These are phyloP conservation scores for Scomberomorus guttatus DNA, from an alignment of 2,797 vertebrate species.

Conservation along the genomic window DNA sequence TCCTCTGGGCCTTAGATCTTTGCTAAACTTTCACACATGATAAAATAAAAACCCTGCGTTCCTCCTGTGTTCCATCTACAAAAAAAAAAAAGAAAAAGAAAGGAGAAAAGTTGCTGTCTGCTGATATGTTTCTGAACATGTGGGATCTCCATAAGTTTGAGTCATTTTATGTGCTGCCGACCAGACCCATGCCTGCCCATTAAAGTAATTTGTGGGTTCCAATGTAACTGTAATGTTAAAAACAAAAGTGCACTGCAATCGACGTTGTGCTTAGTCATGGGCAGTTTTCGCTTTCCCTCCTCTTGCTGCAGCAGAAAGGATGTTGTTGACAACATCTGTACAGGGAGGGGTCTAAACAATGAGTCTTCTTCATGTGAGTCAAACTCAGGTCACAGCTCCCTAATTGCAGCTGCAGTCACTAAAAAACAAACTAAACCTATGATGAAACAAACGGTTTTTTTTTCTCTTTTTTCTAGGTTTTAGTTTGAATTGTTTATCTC, in stretches of 20 bases:
- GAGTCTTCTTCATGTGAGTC: constrained; percentile 63
- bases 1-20: constrained; percentile 66
- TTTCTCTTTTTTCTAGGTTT: constrained; percentile 37
- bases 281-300: constrained; percentile 40
- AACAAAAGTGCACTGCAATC: constrained; percentile 76
- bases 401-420: constrained; percentile 37
- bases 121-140: constrained; percentile 75
- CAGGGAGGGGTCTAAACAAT: constrained; percentile 73
- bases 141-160: constrained; percentile 78
- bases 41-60: constrained; percentile 58
- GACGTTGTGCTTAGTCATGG: constrained; percentile 61
- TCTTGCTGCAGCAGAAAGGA: constrained; percentile 54
- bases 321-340: constrained; percentile 71
- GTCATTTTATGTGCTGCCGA: constrained; percentile 75
- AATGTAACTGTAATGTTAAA: constrained; percentile 75
- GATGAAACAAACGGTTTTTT: constrained; percentile 33
- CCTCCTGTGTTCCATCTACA: constrained; percentile 53
- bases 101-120: constrained; percentile 16
- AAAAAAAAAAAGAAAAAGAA: constrained; percentile 1
- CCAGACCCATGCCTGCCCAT: constrained; percentile 72
- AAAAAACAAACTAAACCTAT: constrained; percentile 52
- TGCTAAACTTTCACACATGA: constrained; percentile 75
- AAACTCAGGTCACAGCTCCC: constrained; percentile 59
- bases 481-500: constrained; percentile 22
- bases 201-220: constrained; percentile 76